A percentile compares a stretch with the other conserved stretches of the same genome.
phyloP scores from a whole-genome alignment of 2,888 invertebrate species.

The Polydrusus pterygomalis region DNA sequence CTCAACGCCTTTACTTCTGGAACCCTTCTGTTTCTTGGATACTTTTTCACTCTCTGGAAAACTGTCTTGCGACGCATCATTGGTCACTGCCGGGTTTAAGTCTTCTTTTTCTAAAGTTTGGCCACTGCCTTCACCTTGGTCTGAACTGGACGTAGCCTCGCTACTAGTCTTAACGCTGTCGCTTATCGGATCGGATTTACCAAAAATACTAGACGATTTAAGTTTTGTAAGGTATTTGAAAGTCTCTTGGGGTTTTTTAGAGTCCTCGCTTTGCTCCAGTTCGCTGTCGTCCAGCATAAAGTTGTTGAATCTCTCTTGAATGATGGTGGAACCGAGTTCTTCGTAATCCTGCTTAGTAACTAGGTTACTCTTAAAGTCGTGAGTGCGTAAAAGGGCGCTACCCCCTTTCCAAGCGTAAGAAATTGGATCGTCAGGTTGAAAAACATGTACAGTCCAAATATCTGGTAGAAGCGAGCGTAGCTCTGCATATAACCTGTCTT shows the following conservation, averaged over 20 bases:
- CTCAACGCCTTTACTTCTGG: conserved; percentile 19
- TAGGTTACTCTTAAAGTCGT: conserved; percentile 81
- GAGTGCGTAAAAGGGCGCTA: conserved; percentile 81
- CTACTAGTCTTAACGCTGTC: not conserved
- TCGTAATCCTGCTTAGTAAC: conserved; percentile 92
- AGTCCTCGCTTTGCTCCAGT: conserved; percentile 45
- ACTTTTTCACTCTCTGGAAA: conserved; percentile 35
- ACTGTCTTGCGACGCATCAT: conserved; percentile 44
- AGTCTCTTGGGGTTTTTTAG: conserved; percentile 40
- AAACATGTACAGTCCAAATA: conserved; percentile 85
- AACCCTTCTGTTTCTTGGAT: conserved; percentile 4
- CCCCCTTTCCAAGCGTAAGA: conserved; percentile 95
- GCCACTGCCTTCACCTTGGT: conserved; percentile 7
- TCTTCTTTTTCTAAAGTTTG: conserved; percentile 31
- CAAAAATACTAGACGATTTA: conserved; percentile 59
- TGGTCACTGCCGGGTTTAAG: conserved; percentile 28
- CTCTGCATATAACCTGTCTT: conserved; percentile 85
- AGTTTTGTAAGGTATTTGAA: conserved; percentile 59
- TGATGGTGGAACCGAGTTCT: conserved; percentile 83
- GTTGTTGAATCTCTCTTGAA: conserved; percentile 75
- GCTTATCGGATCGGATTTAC: conserved; percentile 56
- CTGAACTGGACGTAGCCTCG: not conserved
- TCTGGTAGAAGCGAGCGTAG: conserved; percentile 86
- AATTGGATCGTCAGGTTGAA: conserved; percentile 81
- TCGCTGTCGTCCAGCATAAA: conserved; percentile 64